Base-by-base conservation (phyloP, 2,888 invertebrate species). In the Trilocha varians region DNA sequence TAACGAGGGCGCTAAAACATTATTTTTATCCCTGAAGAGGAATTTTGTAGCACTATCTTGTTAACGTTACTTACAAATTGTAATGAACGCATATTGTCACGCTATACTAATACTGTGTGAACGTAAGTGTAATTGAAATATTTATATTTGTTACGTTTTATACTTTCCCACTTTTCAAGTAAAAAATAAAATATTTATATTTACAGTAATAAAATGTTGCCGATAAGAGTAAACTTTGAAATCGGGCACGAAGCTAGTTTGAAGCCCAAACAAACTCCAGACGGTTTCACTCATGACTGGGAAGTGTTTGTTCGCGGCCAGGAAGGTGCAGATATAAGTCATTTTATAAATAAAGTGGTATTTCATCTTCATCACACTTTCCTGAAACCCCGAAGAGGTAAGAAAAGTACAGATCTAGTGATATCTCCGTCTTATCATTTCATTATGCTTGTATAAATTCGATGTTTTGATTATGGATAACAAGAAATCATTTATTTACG, bases 221-320 rank as follows among this genome's bases (percentile, higher is more conserved):
- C 72, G 43, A 77, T 85, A 57, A 84, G 77, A 69, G 93, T 97
- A 59, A 91, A 91, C 72, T 90, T 98, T 67, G 97, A 97, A 87
- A 93, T 97, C 73, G 98, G 98, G 52, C 98, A 98, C 80, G 90
- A 91, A 77, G 95, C 98, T 52, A 89, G 91, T 47, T 73, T 96
- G 56, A 91, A 94, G 63, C 90, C 91, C 41, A 93, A 94, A 70
- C 90, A 90, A 59, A 95, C 96, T 11, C 90, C 91, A 15, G 95
- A 96, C 71, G 97, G 96, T 37, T 97, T 95, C 72, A 98, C 98
- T 55, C 98, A 98, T 84, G 98, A 98, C 75, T 98, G 98, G 98
- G 95, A 95, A 76, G 92, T 98, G 41, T 98, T 93, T 84, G 95
- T 98, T 15, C 89, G 94, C 64, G 97, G 97, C 41, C 90, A 91